Conservation (phyloP, 2,888 invertebrate genomes). For the Carabus problematicus region DNA sequence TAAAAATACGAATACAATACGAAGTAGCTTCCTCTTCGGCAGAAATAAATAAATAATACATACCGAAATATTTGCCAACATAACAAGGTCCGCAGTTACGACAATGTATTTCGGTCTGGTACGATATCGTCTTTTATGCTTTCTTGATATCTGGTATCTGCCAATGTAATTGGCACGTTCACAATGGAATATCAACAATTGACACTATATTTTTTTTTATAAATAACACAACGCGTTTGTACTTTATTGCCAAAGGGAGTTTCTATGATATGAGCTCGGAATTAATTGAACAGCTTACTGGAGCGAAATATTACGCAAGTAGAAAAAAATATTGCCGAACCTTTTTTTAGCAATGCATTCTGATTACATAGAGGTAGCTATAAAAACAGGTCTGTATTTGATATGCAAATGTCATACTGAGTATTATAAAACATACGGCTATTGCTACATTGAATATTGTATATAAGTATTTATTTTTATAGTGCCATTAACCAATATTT, state of each 20-base stretch:
- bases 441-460: not conserved
- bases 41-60: too few relatives aligned
- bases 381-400: not conserved
- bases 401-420: constrained; percentile 5
- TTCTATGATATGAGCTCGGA: not conserved
- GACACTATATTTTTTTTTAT: constrained; percentile 4
- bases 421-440: constrained; percentile 4
- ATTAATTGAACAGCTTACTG: not conserved
- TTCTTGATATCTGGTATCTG: not conserved
- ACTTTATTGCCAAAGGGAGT: not conserved
- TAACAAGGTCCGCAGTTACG: too few relatives aligned
- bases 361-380: constrained; percentile 1
- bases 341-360: not conserved
- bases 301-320: not conserved
- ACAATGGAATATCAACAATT: constrained; percentile 4
- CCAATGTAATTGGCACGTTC: constrained; percentile 1
- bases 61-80: too few relatives aligned
- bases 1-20: too few relatives aligned
- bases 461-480: not conserved
- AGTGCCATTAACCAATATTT: too few relatives aligned
- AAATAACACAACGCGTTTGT: constrained; percentile 11
- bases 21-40: too few relatives aligned
- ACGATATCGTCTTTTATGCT: too few relatives aligned
- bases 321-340: too few relatives aligned
- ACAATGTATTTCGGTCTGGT: too few relatives aligned